Evolutionary conservation across 2,888 invertebrate species (phyloP), one percentile per base, ranked within the genome.

Genomic region (Cheilosia grossa): DNA sequence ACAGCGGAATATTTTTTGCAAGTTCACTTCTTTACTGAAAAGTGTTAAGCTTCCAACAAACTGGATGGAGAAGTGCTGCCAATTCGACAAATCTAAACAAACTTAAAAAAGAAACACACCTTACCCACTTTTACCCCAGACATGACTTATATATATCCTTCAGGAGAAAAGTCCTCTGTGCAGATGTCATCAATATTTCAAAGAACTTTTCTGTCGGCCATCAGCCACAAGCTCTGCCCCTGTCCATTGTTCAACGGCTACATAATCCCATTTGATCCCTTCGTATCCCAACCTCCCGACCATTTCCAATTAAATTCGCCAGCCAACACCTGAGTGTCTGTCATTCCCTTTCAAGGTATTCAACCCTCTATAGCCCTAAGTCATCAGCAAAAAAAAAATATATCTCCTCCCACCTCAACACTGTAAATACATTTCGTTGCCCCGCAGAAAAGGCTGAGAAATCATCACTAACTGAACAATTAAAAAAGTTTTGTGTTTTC

Each of bases 401-500:
- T 21, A 3, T 9, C 42, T 53, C 30, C 44, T 21, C 47, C 33
- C 10, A 13, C 63, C 47, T 54, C 67, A 58, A 53, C 64, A 53
- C 51, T 44, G 27, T 51, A 51, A 64, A 63, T 58, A 54, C 33
- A 44, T 58, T 58, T 33, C 40, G 15, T n/a, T 56, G 59, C 4
- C 15, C 27, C 7, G 19, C 27, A 58, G 40, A 53, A 19, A 64
- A n/a, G 44, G 53, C 72, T 24, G 47, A 82, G 56, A 78, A 61
- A 66, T 53, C 78, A 63, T 73, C 72, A 59, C 78, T 24, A 73
- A 67, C 17, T 49, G 77, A 82, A 66, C 59, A 78, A 82, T 82
- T 61, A 77, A 58, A 70, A 77, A 47, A 59, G 40, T 54, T 74
- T 75, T 49, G 53, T 47, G 6, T 51, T 24, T 53, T n/a, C 24